Evolutionary conservation across 2,113 vertebrate species (phyloP).

Genomic region (Limanda limanda): DNA sequence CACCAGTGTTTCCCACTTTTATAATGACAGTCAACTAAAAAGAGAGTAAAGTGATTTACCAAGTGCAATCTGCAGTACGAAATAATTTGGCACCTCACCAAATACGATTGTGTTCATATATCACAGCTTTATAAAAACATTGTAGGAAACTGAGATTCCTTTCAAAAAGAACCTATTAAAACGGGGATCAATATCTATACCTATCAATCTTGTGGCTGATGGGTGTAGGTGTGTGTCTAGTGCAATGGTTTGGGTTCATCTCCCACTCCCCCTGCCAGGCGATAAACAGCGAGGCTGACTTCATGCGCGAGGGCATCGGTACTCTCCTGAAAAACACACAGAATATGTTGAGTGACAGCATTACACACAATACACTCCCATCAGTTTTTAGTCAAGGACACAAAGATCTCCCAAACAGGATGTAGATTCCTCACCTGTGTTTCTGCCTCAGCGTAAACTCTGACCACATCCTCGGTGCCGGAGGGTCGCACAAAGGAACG

Average conservation of each 20-base stretch:
- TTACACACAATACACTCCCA: not conserved
- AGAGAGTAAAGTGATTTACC: not conserved
- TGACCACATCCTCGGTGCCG: constrained; percentile 93
- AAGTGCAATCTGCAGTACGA: constrained; percentile 25
- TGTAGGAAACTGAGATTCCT: not conserved
- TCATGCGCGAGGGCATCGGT: constrained; percentile 89
- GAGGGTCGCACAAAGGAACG: constrained; percentile 96
- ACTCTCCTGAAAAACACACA: constrained; percentile 84
- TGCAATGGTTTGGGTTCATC: constrained; percentile 83
- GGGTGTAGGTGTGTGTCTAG: constrained; percentile 31
- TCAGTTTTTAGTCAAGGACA: not conserved
- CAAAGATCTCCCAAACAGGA: not conserved
- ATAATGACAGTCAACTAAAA: not conserved
- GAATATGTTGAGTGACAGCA: not conserved
- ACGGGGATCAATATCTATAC: not conserved
- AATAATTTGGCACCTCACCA: constrained; percentile 19
- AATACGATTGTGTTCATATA: not conserved
- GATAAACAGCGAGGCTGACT: constrained; percentile 90
- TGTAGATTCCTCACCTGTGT: constrained; percentile 86
- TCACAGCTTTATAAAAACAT: not conserved
- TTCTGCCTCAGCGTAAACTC: constrained; percentile 94
- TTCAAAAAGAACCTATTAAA: not conserved
- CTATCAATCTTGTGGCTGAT: not conserved
- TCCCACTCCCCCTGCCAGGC: constrained; percentile 90
- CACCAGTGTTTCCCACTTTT: not conserved